Base-by-base conservation (phyloP, 2,113 vertebrate genomes). In the Neolamprologus falcicula region DNA sequence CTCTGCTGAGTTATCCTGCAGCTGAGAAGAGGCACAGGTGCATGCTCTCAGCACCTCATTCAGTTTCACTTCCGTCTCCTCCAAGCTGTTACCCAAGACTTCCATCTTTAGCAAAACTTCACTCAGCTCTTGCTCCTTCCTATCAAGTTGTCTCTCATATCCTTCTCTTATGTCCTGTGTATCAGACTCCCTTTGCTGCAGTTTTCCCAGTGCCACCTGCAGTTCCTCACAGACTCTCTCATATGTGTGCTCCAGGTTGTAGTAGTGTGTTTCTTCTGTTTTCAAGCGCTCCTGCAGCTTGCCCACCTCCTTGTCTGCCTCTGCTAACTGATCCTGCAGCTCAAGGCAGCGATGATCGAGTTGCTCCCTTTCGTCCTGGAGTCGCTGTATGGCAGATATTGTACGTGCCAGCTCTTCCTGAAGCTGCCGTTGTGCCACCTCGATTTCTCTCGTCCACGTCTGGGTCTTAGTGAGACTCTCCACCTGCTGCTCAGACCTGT, bases 71-170 rank as follows among this genome's bases (percentile, higher is more conserved):
- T 98, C 98, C 1, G 97, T 96, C 92, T 98, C 98, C 89, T 98
- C 97, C 85, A 97, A 92, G 86, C 95, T 97, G 82, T 95, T 98
- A 24, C 97, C 98, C 61, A 97, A 90, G 66, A 97, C 96, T 61
- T 97, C 96, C 96, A 97, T 97, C 96, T 98, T 98, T 92, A 98
- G 93, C 86, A 98, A 92, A 71, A 97, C 95, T 87, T 98, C 97
- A n/a, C 92, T 96, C 83, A 98, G 96, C 86, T 98, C 97, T 84
- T 96, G 96, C 52, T 98, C 97, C 87, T 98, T 98, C 91, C 95
- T 96, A 33, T 97, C 96, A 14, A 98, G 94, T 16, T 94, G 89
- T 73, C 95, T 96, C 87, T 97, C 94, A 1, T 98, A 97, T 76
- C 95, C 92, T 80, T 97, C 97, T 89, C 96, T 95, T 10, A 98